A percentile compares a stretch with the other conserved stretches of the same genome.
phyloP scores from a whole-genome alignment of 2,888 invertebrate species.

The Epicampocera succincta region DNA sequence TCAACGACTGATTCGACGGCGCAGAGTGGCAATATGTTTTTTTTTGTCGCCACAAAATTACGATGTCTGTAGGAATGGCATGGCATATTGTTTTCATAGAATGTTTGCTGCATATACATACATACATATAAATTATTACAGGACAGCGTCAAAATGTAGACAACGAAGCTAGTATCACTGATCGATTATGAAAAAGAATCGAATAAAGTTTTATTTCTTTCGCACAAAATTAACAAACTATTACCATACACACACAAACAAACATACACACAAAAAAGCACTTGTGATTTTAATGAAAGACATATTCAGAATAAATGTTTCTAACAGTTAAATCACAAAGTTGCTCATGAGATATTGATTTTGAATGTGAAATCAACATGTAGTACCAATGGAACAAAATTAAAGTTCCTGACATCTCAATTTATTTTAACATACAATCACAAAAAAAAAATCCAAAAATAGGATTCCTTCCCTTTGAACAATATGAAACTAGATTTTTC shows the following conservation, averaged over 20 bases:
- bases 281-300: too few relatives aligned
- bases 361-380: too few relatives aligned
- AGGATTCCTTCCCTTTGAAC: too few relatives aligned
- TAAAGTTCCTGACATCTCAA: too few relatives aligned
- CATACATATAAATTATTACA: too few relatives aligned
- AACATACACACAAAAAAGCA: not conserved
- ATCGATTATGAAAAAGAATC: conserved; percentile 30
- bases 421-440: too few relatives aligned
- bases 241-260: not conserved
- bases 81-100: conserved; percentile 60
- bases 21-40: conserved; percentile 64
- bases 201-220: conserved; percentile 44
- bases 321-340: too few relatives aligned
- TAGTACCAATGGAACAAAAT: too few relatives aligned
- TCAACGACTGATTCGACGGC: conserved; percentile 68
- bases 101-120: conserved; percentile 61
- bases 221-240: not conserved
- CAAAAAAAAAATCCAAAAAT: too few relatives aligned
- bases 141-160: conserved; percentile 26
- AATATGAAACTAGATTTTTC: too few relatives aligned
- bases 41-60: conserved; percentile 68
- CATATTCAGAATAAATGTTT: too few relatives aligned
- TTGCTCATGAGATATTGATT: too few relatives aligned
- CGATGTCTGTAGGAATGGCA: conserved; percentile 61
- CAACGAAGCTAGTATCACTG: conserved; percentile 25